Evolutionary conservation across 2,113 vertebrate genomes (phyloP).

Genomic region (Prionailurus viverrinus): DNA sequence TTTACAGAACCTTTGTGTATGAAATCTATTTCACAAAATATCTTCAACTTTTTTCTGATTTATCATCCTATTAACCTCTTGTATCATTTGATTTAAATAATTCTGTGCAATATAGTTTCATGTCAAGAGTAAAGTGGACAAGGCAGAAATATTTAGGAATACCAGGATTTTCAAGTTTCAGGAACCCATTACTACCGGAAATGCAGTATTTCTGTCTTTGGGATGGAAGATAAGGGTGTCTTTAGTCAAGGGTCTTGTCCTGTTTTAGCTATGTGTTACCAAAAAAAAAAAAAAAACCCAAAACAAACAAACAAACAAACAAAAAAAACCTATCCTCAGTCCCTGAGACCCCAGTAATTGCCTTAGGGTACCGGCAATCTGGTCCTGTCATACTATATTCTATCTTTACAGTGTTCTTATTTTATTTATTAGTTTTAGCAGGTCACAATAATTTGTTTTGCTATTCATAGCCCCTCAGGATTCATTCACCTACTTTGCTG

Average conservation of each 20-base stretch:
- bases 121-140: not conserved
- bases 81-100: not conserved
- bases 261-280: not conserved
- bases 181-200: not conserved
- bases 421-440: conserved; percentile 64
- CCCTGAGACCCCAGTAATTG: not conserved
- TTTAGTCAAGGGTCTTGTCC: not conserved
- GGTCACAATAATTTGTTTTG: conserved; percentile 60
- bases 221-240: not conserved
- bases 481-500: conserved; percentile 13
- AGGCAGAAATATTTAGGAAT: not conserved
- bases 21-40: not conserved
- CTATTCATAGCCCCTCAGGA: conserved; percentile 34
- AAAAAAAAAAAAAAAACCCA: not conserved
- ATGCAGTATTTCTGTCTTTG: not conserved
- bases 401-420: conserved; percentile 18
- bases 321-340: not conserved
- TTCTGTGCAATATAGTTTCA: not conserved
- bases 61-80: not conserved
- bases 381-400: not conserved
- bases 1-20: not conserved
- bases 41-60: not conserved
- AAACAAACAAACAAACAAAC: no score
- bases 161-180: not conserved
- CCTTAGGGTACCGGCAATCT: not conserved